These are phyloP conservation scores for Echinometra lucunter DNA, from an alignment of 53 echinoderm and acorn worm genomes.

Conservation along the genomic window DNA sequence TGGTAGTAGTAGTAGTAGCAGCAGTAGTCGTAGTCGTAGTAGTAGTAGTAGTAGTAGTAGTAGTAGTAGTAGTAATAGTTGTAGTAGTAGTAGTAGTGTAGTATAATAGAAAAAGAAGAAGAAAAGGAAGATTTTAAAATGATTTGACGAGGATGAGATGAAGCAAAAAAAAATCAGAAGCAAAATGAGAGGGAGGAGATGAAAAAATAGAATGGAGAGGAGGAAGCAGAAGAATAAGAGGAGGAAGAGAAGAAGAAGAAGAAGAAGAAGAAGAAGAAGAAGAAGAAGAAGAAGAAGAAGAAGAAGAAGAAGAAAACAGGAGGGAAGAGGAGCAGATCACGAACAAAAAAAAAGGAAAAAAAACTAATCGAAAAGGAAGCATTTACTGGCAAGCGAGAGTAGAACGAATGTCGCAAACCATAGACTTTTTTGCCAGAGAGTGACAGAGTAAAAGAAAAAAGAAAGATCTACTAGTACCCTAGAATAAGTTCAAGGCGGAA, in stretches of 20 bases:
- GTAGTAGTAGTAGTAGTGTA: too few relatives aligned
- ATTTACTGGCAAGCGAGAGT: not conserved
- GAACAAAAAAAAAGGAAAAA: not conserved
- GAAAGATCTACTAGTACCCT: not conserved
- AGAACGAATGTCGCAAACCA: not conserved
- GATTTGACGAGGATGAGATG: too few relatives aligned
- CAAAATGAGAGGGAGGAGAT: not conserved
- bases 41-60: too few relatives aligned
- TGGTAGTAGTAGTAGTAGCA: too few relatives aligned
- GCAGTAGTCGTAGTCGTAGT: too few relatives aligned
- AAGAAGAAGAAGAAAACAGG: not conserved
- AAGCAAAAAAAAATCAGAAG: too few relatives aligned
- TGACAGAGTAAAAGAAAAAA: not conserved
- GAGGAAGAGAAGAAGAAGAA: too few relatives aligned
- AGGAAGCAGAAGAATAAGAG: not conserved
- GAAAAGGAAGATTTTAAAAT: too few relatives aligned
- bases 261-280: not conserved
- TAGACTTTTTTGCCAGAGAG: not conserved
- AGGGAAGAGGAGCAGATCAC: not conserved
- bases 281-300: not conserved
- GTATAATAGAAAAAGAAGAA: too few relatives aligned
- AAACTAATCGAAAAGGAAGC: not conserved
- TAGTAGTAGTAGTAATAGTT: too few relatives aligned
- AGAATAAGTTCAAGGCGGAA: not conserved
- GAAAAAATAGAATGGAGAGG: not conserved